Percentiles rank a stretch among this genome's conserved stretches.
Conservation (phyloP, 2,113 vertebrate genomes). For the Chinchilla lanigera region DNA sequence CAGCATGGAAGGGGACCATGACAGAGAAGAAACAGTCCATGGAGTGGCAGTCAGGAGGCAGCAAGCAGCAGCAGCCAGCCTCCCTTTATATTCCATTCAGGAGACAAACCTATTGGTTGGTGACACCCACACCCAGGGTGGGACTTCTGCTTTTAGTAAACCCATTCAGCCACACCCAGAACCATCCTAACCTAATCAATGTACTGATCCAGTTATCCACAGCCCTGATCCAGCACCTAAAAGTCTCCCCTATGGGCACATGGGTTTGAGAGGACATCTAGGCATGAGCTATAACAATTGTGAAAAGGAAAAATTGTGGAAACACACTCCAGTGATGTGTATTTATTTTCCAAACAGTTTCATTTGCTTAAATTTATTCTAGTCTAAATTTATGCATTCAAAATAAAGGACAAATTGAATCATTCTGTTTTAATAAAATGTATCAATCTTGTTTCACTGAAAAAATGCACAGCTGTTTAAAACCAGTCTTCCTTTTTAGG, state of each 20-base stretch:
- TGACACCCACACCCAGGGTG: background rate
- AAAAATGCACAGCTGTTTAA: background rate
- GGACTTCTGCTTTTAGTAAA: background rate
- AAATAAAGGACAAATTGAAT: background rate
- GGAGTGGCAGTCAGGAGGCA: background rate
- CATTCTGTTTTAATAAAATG: background rate
- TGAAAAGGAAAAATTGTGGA: background rate
- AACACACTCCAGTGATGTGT: background rate
- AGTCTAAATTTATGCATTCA: background rate
- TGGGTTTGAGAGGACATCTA: background rate
- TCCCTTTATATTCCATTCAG: background rate
- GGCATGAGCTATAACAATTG: background rate
- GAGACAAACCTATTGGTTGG: background rate
- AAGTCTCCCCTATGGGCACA: background rate
- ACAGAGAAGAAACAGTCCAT: too few relatives aligned
- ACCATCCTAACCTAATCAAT: background rate
- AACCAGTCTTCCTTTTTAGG: background rate
- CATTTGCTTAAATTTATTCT: background rate
- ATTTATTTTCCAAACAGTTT: constrained; percentile 12
- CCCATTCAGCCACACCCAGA: background rate
- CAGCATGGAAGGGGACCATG: too few relatives aligned
- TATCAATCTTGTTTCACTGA: constrained; percentile 23
- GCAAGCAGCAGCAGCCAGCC: background rate
- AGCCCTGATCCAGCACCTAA: background rate
- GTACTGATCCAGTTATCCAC: background rate